These are phyloP conservation scores for Galbula dea DNA, from an alignment of 2,113 vertebrate species.

Conservation along the genomic window DNA sequence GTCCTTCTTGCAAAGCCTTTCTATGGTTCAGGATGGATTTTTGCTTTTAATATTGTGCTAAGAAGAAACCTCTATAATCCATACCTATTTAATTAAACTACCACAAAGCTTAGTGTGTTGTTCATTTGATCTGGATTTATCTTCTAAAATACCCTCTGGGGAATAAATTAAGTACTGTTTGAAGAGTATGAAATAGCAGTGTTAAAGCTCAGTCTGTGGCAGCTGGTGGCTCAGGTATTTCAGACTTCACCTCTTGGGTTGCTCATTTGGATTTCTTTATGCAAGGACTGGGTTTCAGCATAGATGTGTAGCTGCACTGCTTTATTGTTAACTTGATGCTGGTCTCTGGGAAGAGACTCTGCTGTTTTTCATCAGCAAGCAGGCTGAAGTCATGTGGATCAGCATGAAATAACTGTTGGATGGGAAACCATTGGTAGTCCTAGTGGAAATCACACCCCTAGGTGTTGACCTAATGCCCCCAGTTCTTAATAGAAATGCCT, in stretches of 20 bases:
- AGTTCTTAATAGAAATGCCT: not conserved
- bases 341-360: not conserved
- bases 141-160: not conserved
- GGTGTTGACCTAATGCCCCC: not conserved
- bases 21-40: not conserved
- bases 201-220: not conserved
- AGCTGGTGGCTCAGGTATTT: not conserved
- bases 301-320: not conserved
- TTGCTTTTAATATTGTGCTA: not conserved
- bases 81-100: not conserved
- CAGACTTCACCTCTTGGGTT: not conserved
- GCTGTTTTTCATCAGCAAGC: not conserved
- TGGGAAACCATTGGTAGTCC: not conserved
- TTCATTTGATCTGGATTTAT: not conserved
- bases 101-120: not conserved
- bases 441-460: not conserved
- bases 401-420: constrained; percentile 6
- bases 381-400: not conserved
- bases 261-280: not conserved
- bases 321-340: not conserved
- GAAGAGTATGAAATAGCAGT: not conserved
- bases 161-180: not conserved
- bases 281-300: not conserved
- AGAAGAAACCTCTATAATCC: not conserved
- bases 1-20: not conserved